Base-by-base conservation (phyloP, 2,888 invertebrate species). In the Mythimna loreyi region DNA sequence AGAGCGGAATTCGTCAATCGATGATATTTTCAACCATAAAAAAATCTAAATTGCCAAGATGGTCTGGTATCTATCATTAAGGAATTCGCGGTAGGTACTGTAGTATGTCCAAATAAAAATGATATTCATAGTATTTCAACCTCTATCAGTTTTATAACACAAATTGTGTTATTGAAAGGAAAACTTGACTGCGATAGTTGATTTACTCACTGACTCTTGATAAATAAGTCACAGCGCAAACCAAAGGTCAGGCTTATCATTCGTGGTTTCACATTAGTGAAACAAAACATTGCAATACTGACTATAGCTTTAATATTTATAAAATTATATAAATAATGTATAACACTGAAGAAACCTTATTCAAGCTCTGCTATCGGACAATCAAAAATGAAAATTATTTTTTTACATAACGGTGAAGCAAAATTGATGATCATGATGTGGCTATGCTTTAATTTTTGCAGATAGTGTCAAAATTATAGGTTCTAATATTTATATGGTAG, bases 191-290 rank as follows among this genome's bases (percentile, higher is more conserved):
- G 47, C 25, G 25, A 65, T 65, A 58, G 53, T 19, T 56, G 23
- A 63, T 72, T 47, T 58, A 64, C 53, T 25, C 30, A 33, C 4
- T 65, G 58, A 72, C 65, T 55, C 19, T 47, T 65, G 73, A 72
- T 72, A 72, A 58, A 11, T 30, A 8, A 58, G 72, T 72, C 72
- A 72, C 11, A 58, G 47, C 25, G 57, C 47, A 49, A 58, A 65
- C 11, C 45, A 72, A 72, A 72, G 72, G 72, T 72, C 73, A 8
- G 9, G 25, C 19, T 72, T 72, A 72, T 72, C 70, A 25, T 8
- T 6, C 3, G 25, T 21, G n/a, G n/a, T n/a, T 16, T 47, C 19
- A 33, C 23, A 72, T 47, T 52, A 57, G 36, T 45, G 19, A 57
- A 47, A 43, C 45, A 72, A 72, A 57, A 72, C 72, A 58, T 52